Evolutionary conservation across 1,140 invertebrate species (phyloP), one percentile per base, ranked within the genome.

Genomic region (Megalopta genalis): DNA sequence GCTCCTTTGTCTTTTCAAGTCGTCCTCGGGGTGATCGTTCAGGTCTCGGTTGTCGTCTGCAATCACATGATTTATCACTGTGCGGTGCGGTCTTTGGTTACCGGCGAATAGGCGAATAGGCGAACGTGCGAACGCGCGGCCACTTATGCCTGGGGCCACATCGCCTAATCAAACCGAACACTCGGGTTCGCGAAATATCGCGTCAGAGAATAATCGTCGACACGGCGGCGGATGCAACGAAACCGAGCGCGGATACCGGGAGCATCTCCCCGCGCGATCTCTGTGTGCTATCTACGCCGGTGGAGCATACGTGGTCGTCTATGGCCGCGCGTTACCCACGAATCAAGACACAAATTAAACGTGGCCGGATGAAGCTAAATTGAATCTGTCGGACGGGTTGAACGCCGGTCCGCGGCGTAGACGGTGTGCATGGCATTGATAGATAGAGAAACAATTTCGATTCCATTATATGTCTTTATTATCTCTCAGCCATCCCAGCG

Each of bases 31-130:
- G 92, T 97, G 95, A 83, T 96, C 96, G 90, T 96, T 97, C 88
- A 97, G 94, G 89, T 97, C 97, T 87, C 96, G 94, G 91, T 97
- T 97, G 87, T 97, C 97, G 93, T 97, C 97, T 97, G 94, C 42
- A 94, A 89, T 78, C 73, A 87, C 18, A 21, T 2, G 87, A 80
- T 6, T 9, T 10, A 42, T 73, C 21, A 57, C 25, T 1, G 32
- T 75, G 52, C 65, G 59, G 12, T 54, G 72, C 23, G 49, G n/a
- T 72, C 27, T 16, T 54, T 2, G 9, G 52, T 8, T 7, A 0
- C 49, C 49, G 12, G 14, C 16, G 27, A 18, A 4, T 8, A n/a
- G 32, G 32, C 32, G 32, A 32, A 32, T 32, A 7, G 6, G 14
- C 21, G n/a, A 7, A 21, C 18, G 18, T 32, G 32, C 32, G 4